Percentiles rank a stretch among this genome's conserved stretches.
Conservation (phyloP, 2,797 vertebrate species). For the Danionella dracula region DNA sequence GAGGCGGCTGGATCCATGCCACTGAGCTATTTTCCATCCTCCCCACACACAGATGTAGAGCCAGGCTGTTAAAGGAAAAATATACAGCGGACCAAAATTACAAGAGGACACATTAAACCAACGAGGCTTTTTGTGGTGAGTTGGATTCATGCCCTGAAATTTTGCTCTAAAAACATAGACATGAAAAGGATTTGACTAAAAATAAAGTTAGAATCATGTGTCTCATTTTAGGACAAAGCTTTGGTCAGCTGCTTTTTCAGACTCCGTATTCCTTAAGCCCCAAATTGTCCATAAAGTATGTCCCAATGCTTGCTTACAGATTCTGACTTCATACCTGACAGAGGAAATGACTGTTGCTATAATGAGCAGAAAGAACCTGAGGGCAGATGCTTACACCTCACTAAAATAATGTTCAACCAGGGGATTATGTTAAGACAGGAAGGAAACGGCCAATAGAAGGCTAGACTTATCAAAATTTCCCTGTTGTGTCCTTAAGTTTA, state of each 20-base stretch:
- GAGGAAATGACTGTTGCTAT: not conserved
- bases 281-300: no score
- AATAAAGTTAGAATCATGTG: slow-evolving; percentile 15
- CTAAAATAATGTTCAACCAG: not conserved
- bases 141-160: slow-evolving; percentile 10
- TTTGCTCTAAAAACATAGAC: slow-evolving; percentile 38
- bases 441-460: not conserved
- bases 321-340: not conserved
- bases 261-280: no score
- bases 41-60: slow-evolving; percentile 45
- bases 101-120: slow-evolving; percentile 39
- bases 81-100: slow-evolving; percentile 35
- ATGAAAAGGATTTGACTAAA: slow-evolving; percentile 39
- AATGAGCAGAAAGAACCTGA: not conserved
- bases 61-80: slow-evolving; percentile 38
- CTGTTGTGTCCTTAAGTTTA: not conserved
- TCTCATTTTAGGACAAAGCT: slow-evolving; percentile 8
- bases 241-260: not conserved
- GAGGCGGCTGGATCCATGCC: slow-evolving; percentile 27
- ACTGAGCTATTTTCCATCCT: slow-evolving; percentile 47
- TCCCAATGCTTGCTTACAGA: no score
- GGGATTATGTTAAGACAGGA: not conserved
- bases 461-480: not conserved
- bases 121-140: slow-evolving; percentile 28
- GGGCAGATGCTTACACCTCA: not conserved